Base-by-base conservation (phyloP, 2,797 vertebrate genomes). In the Sebastes glaucus region DNA sequence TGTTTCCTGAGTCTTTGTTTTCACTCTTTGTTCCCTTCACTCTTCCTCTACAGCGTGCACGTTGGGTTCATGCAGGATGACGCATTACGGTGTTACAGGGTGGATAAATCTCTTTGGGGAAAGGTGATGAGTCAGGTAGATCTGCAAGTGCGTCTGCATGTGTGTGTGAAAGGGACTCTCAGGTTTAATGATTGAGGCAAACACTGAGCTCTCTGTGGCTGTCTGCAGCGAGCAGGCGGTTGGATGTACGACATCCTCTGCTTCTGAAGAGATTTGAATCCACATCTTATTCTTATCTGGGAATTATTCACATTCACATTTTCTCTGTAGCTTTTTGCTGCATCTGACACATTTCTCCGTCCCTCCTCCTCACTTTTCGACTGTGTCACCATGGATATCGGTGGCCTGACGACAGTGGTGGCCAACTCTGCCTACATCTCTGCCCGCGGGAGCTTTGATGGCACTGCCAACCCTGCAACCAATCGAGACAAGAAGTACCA, bases 391-490 rank as follows among this genome's bases (percentile, higher is more conserved):
- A 98, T 98, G 97, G 97, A 98, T 90, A 96, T 97, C 2, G 96
- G 97, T 33, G 95, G 96, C 56, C 82, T 97, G 85, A 96, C 97
- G 18, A 97, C 97, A 0, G 97, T 97, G 90, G 96, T 98, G 81
- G 97, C 97, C 84, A 98, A 98, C 89, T 98, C 97, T 0, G 97
- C 97, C 46, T 98, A 97, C 89, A 97, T 98, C 16, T 96, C 96
- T 0, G 97, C 97, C 32, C 94, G 97, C 0, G 97, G 96, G 33
- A 97, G 97, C 78, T 86, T 96, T 0, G 97, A 97, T 1, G 95
- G 95, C 11, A 84, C 87, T 7, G 92, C 92, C 25, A 95, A 95
- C 11, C 83, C 93, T 2, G 90, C 95, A 0, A 65, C 90, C 30
- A 93, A 92, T 52, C 93, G 97, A 63, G 97, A 97, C 95, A 97